phyloP scores from a whole-genome alignment of 2,113 vertebrate species.

The Myocastor coypus region DNA sequence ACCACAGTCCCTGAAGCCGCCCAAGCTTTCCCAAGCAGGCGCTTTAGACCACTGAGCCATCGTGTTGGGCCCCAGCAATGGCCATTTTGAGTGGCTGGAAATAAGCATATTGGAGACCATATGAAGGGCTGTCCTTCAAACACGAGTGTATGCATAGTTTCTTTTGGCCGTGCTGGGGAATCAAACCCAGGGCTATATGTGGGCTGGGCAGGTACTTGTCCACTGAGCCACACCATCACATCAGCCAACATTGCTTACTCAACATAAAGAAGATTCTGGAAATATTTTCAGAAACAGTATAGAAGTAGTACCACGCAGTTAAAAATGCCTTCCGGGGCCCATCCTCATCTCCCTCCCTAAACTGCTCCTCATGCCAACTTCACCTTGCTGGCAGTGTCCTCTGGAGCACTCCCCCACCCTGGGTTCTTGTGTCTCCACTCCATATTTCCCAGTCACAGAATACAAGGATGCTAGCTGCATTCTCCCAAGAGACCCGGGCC shows the following conservation, averaged over 20 bases:
- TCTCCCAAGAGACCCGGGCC: neutral
- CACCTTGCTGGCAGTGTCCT: neutral
- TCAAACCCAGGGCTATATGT: too few relatives aligned
- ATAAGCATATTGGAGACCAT: neutral
- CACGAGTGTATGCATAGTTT: neutral
- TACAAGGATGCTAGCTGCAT: neutral
- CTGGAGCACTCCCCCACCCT: accelerated
- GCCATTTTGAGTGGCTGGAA: neutral
- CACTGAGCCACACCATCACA: neutral
- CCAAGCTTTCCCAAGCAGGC: too few relatives aligned
- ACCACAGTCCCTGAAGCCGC: too few relatives aligned
- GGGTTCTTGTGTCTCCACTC: neutral
- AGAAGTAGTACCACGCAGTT: neutral
- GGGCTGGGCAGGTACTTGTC: neutral
- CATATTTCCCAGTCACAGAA: neutral
- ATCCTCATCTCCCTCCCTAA: too few relatives aligned
- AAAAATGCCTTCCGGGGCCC: neutral
- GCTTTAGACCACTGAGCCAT: too few relatives aligned
- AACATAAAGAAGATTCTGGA: neutral
- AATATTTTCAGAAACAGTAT: neutral
- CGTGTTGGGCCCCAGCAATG: too few relatives aligned
- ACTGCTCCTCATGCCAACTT: neutral
- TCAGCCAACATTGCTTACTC: neutral
- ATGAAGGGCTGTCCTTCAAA: neutral
- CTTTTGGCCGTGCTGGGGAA: neutral